These are phyloP conservation scores for Microdon myrmicae DNA, from an alignment of 2,888 invertebrate genomes.

Conservation along the genomic window DNA sequence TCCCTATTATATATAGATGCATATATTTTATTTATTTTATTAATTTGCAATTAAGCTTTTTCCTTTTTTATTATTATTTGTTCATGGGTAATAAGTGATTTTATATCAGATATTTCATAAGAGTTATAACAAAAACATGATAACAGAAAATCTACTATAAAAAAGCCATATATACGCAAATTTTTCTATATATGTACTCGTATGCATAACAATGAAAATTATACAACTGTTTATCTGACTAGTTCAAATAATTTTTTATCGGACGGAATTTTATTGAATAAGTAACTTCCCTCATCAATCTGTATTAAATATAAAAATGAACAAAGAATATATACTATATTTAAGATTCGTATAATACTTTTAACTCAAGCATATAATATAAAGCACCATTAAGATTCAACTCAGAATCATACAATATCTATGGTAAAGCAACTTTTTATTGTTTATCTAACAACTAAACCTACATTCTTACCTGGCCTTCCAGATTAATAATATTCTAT, in stretches of 20 bases:
- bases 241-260: constrained; percentile 48
- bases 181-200: constrained; percentile 3
- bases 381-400: constrained; percentile 52
- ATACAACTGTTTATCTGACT: constrained; percentile 38
- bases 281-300: too few relatives aligned
- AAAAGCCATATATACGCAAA: constrained; percentile 16
- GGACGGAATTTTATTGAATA: constrained; percentile 56
- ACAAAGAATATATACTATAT: constrained; percentile 39
- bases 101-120: constrained; percentile 49
- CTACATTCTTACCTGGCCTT: too few relatives aligned
- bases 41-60: constrained; percentile 63
- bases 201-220: constrained; percentile 11
- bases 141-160: constrained; percentile 3
- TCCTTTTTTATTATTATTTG: constrained; percentile 35
- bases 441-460: too few relatives aligned
- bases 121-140: constrained; percentile 1
- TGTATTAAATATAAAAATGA: too few relatives aligned
- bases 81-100: constrained; percentile 59
- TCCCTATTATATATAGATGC: constrained; percentile 57
- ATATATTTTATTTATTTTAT: constrained; percentile 22
- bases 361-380: constrained; percentile 34
- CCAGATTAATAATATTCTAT: too few relatives aligned
- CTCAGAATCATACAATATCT: constrained; percentile 34
- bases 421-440: constrained; percentile 24
- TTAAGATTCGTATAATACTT: constrained; percentile 25